phyloP scores from a whole-genome alignment of 1,140 invertebrate genomes.

The Rhizoglyphus robini region DNA sequence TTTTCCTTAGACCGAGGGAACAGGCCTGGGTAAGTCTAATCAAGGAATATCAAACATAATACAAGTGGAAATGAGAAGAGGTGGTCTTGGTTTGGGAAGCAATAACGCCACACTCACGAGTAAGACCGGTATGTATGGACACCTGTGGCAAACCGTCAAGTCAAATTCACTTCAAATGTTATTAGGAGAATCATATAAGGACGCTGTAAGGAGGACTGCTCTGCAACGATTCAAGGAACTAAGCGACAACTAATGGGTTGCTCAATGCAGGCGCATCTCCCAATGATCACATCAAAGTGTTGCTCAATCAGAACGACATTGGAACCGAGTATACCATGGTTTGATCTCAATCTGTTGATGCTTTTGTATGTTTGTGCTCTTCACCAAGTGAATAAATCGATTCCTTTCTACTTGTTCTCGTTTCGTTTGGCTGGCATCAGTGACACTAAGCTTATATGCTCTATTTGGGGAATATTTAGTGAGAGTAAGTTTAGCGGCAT shows the following conservation, averaged over 20 bases:
- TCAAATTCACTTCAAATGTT: neutral
- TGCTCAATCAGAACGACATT: too few species aligned
- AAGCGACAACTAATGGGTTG: conserved; percentile 18
- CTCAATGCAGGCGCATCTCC: neutral
- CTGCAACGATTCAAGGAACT: conserved; percentile 36
- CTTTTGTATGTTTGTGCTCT: neutral
- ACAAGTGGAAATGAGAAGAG: conserved; percentile 36
- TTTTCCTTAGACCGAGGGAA: conserved; percentile 16
- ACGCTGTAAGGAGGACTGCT: conserved; percentile 81
- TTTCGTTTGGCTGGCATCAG: conserved; percentile 2
- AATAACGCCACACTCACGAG: conserved; percentile 49
- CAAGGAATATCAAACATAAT: conserved; percentile 27
- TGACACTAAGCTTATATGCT: neutral
- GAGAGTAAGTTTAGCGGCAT: too few species aligned
- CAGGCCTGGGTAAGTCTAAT: conserved; percentile 22
- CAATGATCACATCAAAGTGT: neutral
- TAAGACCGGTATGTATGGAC: conserved; percentile 50
- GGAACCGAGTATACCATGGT: too few species aligned
- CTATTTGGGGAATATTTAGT: neutral
- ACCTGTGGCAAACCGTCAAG: neutral
- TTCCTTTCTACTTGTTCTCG: neutral
- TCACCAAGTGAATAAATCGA: neutral
- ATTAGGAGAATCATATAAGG: conserved; percentile 72
- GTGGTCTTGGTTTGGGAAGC: conserved; percentile 55
- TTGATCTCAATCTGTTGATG: conserved; percentile 7